Evolutionary conservation across 2,113 vertebrate genomes (phyloP).

Genomic region (Salvelinus fontinalis): DNA sequence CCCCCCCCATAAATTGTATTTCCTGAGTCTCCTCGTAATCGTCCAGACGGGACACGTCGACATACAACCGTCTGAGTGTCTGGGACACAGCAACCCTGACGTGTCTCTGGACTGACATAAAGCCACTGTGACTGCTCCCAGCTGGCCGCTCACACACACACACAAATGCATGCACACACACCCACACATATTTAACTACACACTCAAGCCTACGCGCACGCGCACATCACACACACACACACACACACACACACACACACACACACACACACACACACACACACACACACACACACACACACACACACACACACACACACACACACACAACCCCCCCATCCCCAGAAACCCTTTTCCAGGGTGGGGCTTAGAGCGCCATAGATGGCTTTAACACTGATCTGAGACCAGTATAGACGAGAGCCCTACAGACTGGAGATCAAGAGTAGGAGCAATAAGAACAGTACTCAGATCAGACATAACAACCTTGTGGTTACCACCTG

Average conservation of each 20-base stretch:
- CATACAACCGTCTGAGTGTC: not conserved
- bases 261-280: not conserved
- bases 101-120: constrained; percentile 23
- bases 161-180: constrained; percentile 1
- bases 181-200: not conserved
- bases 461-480: no score
- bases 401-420: no score
- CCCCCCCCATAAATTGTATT: not conserved
- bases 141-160: constrained; percentile 16
- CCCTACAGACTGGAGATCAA: no score
- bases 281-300: not conserved
- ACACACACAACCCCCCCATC: not conserved
- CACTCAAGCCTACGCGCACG: not conserved
- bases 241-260: not conserved
- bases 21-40: not conserved
- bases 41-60: not conserved
- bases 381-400: not conserved
- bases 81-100: constrained; percentile 16
- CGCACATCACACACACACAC: not conserved
- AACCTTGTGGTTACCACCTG: no score
- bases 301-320: not conserved
- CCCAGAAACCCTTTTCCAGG: no score
- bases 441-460: no score
- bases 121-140: constrained; percentile 29
- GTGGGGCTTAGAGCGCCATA: no score